Evolutionary conservation across 2,888 invertebrate species (phyloP).

Genomic region (Thysanoteuthis rhombus): DNA sequence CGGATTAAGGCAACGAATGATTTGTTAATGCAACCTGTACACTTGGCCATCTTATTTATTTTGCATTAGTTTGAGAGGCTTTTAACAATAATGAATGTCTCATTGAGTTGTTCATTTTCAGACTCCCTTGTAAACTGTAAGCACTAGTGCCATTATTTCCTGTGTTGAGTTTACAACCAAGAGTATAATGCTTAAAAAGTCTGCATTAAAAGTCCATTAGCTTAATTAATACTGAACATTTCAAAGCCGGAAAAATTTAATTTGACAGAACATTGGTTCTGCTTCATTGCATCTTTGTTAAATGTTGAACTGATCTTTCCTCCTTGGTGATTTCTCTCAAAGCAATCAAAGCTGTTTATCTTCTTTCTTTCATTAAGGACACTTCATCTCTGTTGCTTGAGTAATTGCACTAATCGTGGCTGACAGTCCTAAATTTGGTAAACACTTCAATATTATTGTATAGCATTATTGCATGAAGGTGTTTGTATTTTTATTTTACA

Average conservation of each 20-base stretch:
- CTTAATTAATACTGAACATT: not conserved
- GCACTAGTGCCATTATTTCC: not conserved
- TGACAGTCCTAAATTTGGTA: not conserved
- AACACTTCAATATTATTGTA: not conserved
- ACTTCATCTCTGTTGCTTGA: not conserved
- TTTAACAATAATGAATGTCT: not conserved
- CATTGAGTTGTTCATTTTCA: not conserved
- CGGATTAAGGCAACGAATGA: no score
- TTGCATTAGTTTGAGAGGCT: not conserved
- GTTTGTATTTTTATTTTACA: no score
- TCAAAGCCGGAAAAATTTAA: not conserved
- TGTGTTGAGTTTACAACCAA: not conserved
- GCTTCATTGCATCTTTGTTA: not conserved
- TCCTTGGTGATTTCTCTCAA: not conserved
- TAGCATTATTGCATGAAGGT: not conserved
- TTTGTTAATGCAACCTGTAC: no score
- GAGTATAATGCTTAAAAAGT: no score
- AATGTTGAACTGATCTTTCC: not conserved
- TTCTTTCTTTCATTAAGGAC: conserved; percentile 12
- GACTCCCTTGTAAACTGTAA: not conserved
- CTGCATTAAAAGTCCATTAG: not conserved
- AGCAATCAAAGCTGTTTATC: conserved; percentile 1
- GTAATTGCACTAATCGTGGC: not conserved
- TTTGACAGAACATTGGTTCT: not conserved
- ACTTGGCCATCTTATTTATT: no score